These are phyloP conservation scores for Ceriagrion tenellum DNA, from an alignment of 2,888 invertebrate species.

Conservation along the genomic window DNA sequence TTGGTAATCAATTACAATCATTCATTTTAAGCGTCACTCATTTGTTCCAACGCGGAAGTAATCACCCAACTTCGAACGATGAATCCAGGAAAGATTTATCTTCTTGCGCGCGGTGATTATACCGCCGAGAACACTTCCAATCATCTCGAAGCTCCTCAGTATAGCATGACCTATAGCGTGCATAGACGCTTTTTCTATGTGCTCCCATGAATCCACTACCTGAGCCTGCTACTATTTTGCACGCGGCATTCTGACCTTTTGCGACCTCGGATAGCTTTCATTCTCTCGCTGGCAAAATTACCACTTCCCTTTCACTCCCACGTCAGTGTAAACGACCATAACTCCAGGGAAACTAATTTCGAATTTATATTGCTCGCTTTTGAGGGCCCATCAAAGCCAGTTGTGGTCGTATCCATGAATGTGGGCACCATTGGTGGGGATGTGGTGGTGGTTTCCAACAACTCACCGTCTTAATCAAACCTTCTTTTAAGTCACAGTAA, in stretches of 20 bases:
- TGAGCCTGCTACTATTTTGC: background rate
- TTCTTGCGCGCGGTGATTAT: background rate
- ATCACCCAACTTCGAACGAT: background rate
- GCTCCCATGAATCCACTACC: background rate
- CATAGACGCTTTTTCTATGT: background rate
- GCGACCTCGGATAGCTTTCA: background rate
- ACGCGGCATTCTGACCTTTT: background rate
- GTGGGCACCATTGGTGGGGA: background rate
- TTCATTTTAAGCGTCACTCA: background rate
- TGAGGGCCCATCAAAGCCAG: background rate
- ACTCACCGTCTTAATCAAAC: no score
- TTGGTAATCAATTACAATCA: background rate
- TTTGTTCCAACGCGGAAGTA: background rate
- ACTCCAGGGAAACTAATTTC: background rate
- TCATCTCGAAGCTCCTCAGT: background rate
- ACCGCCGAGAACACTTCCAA: background rate
- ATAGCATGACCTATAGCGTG: background rate
- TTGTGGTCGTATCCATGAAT: background rate
- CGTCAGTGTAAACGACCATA: background rate
- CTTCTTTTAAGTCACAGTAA: no score
- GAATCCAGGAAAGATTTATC: constrained; percentile 3
- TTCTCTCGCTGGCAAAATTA: background rate
- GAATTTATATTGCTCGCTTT: background rate
- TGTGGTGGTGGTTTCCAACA: no score
- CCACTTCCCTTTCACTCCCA: constrained; percentile 11